Evolutionary conservation across 1,140 invertebrate genomes (phyloP), one percentile per base, ranked within the genome.

Genomic region (Procambarus virginalis): DNA sequence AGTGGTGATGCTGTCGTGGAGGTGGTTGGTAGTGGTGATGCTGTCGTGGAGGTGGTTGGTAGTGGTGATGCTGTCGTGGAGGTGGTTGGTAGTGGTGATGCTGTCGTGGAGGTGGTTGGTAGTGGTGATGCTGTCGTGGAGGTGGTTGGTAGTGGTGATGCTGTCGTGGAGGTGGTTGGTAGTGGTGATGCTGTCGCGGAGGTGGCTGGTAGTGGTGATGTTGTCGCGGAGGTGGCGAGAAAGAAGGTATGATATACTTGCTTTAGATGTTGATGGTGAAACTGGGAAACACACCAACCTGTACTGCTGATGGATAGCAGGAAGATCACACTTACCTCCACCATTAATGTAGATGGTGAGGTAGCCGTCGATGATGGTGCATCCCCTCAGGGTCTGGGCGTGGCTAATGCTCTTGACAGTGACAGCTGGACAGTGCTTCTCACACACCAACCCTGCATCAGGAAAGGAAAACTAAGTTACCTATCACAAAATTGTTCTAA

Each of bases 321-420:
- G 34, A 51, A 20, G 22, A 10, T 12, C 3, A 2, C 73, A 87
- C 86, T 22, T 55, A 87, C 86, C 86, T 55, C 86, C 86, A 12
- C 86, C 86, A 14, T 68, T 81, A 46, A 81, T 80, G n/a, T 81
- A 34, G 20, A 87, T 49, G 46, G 86, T 87, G 6, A 87, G 86
- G 46, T 64, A 3, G 5, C 78, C 86, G 2, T 55, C 17, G 48
- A 87, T 87, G 77, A 87, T n/a, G 45, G 86, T 87, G 48, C 86
- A 87, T 17, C 86, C 86, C 12, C 76, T 6, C 17, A 87, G 64
- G 2, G 34, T 2, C 78, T 87, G 86, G 12, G 86, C 86, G 60
- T 81, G 86, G 49, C 86, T 81, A 3, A 87, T 64, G 55, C 86
- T 87, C 17, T 51, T 87, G 58, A 87, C 86, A 8, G 10, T 34